Evolutionary conservation across 1,140 invertebrate species (phyloP).

Genomic region (Hydropsyche tenuis): DNA sequence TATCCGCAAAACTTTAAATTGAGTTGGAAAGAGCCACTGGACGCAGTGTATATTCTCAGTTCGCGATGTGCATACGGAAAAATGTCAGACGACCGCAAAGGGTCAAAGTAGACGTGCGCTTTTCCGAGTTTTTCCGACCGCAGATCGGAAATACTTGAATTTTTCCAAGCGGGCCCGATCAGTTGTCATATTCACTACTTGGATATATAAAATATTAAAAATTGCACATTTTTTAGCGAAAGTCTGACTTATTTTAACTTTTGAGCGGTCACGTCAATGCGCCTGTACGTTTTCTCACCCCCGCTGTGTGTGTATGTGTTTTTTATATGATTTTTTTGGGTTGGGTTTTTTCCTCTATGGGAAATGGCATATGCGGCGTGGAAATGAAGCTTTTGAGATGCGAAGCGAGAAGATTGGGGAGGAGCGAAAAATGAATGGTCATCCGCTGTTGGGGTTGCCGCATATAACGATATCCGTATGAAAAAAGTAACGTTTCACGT

Average conservation of each 20-base stretch:
- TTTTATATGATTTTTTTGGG: no score
- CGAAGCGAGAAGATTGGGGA: slow-evolving; percentile 35
- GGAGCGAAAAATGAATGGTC: slow-evolving; percentile 38
- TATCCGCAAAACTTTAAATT: slow-evolving; percentile 48
- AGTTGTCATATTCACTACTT: no score
- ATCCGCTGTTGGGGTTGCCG: slow-evolving; percentile 8
- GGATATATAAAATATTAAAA: no score
- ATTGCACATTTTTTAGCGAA: no score
- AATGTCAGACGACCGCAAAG: not conserved
- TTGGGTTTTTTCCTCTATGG: slow-evolving; percentile 6
- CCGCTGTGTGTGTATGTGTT: not conserved
- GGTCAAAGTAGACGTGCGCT: not conserved
- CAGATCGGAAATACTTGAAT: no score
- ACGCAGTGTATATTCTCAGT: not conserved
- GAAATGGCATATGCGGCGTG: slow-evolving; percentile 37
- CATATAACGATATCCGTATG: not conserved
- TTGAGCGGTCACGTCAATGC: no score
- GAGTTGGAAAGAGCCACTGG: slow-evolving; percentile 36
- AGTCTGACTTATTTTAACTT: no score
- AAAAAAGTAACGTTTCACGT: no score
- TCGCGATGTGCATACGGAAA: slow-evolving; percentile 19
- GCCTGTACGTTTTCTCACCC: not conserved
- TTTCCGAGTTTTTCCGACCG: not conserved
- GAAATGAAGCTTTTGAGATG: slow-evolving; percentile 46
- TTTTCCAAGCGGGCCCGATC: no score